These are phyloP conservation scores for Ptyas mucosa DNA, from an alignment of 2,113 vertebrate genomes.

Conservation along the genomic window DNA sequence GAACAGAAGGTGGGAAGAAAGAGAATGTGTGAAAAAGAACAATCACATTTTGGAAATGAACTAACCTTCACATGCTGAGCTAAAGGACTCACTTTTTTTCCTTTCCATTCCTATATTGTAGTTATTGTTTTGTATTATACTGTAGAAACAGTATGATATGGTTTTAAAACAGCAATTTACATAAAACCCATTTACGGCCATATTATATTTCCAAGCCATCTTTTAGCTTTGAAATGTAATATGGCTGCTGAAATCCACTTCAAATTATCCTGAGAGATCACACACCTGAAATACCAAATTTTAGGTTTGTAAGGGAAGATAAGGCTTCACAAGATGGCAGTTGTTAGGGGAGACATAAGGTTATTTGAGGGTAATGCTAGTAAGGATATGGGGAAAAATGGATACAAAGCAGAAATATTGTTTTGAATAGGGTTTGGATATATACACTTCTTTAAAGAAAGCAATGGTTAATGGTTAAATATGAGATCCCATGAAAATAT, in stretches of 20 bases:
- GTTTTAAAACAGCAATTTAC: not conserved
- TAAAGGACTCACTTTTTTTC: not conserved
- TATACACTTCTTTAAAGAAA: not conserved
- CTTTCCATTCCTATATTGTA: not conserved
- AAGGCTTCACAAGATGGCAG: not conserved
- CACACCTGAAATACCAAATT: not conserved
- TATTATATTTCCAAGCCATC: not conserved
- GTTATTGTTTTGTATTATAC: not conserved
- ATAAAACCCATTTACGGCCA: not conserved
- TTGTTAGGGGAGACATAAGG: not conserved
- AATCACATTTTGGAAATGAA: not conserved
- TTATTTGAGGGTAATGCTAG: not conserved
- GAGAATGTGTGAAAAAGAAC: not conserved
- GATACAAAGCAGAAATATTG: not conserved
- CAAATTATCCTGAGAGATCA: not conserved
- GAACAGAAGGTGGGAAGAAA: not conserved
- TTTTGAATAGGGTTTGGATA: not conserved
- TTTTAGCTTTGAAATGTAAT: not conserved
- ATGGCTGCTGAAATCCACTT: not conserved
- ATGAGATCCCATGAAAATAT: not conserved
- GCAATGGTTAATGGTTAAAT: not conserved
- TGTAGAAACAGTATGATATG: not conserved
- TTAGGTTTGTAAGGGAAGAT: not conserved
- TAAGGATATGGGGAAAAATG: not conserved
- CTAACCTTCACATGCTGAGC: not conserved